A percentile compares a stretch with the other conserved stretches of the same genome.
phyloP scores from a whole-genome alignment of 2,797 vertebrate species.

The Tinamus major region DNA sequence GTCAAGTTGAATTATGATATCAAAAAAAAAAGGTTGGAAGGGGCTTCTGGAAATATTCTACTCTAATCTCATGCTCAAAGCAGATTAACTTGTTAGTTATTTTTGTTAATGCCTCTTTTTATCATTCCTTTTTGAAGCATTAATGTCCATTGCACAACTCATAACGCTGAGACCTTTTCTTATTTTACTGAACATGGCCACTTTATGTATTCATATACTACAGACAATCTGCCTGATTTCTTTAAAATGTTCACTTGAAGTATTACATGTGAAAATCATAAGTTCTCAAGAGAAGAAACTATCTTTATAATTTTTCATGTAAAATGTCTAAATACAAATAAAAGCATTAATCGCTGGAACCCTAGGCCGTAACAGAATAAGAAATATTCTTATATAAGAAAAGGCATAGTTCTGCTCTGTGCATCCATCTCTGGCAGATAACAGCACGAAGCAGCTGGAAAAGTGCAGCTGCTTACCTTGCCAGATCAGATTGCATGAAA shows the following conservation, averaged over 20 bases:
- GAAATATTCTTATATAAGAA: not conserved
- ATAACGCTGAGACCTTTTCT: not conserved
- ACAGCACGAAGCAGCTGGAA: not conserved
- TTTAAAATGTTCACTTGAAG: not conserved
- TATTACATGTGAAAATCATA: not conserved
- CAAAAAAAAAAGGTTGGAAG: not conserved
- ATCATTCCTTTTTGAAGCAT: not conserved
- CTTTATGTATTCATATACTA: not conserved
- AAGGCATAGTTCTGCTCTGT: not conserved
- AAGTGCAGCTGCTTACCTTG: not conserved
- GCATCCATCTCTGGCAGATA: not conserved
- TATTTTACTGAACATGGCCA: not conserved
- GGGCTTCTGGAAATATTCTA: not conserved
- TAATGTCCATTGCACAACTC: not conserved
- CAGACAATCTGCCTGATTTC: not conserved
- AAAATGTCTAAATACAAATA: not conserved
- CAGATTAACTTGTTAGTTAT: not conserved
- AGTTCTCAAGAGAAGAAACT: not conserved
- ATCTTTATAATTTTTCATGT: not conserved
- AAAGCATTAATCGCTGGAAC: not conserved
- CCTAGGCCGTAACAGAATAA: not conserved
- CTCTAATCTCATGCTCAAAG: not conserved
- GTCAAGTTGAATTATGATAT: not conserved
- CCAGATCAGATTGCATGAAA: not conserved
- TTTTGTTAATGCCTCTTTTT: not conserved